Base-by-base conservation (phyloP, 2,797 vertebrate genomes). In the Pseudochaenichthys georgianus region DNA sequence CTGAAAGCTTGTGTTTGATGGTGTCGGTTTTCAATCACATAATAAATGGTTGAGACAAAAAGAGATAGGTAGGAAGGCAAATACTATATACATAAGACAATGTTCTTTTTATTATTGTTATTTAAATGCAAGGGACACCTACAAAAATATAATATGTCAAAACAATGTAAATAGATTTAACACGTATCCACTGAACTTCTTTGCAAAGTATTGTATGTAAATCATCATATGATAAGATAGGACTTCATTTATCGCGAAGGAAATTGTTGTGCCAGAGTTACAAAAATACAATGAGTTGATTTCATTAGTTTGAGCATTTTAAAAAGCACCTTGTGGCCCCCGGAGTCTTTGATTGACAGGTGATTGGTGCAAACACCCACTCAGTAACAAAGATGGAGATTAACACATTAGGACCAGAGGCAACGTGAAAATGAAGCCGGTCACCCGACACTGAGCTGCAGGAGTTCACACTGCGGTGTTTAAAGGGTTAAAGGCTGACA, bases 401-500 rank as follows among this genome's bases (percentile, higher is more conserved):
- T 31, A n/a, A 66, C 42, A 41, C 38, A 10, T 5, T 2, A 64
- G 41, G 5, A 34, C 13, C 9, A 2, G 66, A 19, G 75, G 73
- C 58, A 59, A 31, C 34, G 34, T 59, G 64, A 75, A 73, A 55
- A 54, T 12, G 43, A 64, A 80, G 46, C 46, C 43, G 57, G 64
- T 74, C 77, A 78, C 53, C 67, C 53, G 70, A 79, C 73, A 70
- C 78, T 71, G 68, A 83, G 78, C 75, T 38, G 41, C 81, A 54
- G 42, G 19, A 57, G 45, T 76, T 76, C 65, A 77, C 79, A 65
- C 78, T 70, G 48, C 13, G 57, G 85, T 77, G 83, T 60, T 64
- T 68, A 78, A 87, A 82, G 75, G 81, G 92, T 92, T 91, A 61
- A 92, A 91, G 84, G 52, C 83, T 76, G 89, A 88, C 74, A 47